These are phyloP conservation scores for Diarsia dahlii DNA, from an alignment of 2,888 invertebrate species.

Conservation along the genomic window DNA sequence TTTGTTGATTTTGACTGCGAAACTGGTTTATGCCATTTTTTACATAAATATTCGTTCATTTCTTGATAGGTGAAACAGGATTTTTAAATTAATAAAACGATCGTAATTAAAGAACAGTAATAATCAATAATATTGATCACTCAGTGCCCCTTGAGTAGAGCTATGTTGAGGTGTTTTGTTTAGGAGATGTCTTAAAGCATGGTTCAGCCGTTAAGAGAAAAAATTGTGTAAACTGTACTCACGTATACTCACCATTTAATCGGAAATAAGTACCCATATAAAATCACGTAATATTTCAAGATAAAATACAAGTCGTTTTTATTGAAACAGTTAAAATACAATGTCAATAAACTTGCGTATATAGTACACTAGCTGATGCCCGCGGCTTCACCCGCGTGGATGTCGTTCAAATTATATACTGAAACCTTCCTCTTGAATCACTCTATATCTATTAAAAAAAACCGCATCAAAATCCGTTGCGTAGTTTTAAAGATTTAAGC, in stretches of 20 bases:
- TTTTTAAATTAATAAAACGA: neutral
- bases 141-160: neutral
- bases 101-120: neutral
- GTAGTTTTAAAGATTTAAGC: too few relatives aligned
- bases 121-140: neutral
- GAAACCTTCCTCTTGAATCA: too few relatives aligned
- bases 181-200: neutral
- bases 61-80: too few relatives aligned
- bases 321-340: neutral
- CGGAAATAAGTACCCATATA: neutral
- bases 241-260: constrained; percentile 7
- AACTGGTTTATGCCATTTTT: neutral
- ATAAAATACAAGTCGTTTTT: neutral
- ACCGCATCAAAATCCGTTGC: too few relatives aligned
- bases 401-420: too few relatives aligned
- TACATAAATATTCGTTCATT: neutral
- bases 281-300: neutral
- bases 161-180: neutral
- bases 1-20: neutral
- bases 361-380: too few relatives aligned
- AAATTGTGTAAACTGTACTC: neutral
- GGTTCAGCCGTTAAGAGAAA: neutral
- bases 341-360: neutral
- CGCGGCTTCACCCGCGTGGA: too few relatives aligned
- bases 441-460: too few relatives aligned